Evolutionary conservation across 2,888 invertebrate species (phyloP), one percentile per base, ranked within the genome.

Genomic region (Artemia sinica): DNA sequence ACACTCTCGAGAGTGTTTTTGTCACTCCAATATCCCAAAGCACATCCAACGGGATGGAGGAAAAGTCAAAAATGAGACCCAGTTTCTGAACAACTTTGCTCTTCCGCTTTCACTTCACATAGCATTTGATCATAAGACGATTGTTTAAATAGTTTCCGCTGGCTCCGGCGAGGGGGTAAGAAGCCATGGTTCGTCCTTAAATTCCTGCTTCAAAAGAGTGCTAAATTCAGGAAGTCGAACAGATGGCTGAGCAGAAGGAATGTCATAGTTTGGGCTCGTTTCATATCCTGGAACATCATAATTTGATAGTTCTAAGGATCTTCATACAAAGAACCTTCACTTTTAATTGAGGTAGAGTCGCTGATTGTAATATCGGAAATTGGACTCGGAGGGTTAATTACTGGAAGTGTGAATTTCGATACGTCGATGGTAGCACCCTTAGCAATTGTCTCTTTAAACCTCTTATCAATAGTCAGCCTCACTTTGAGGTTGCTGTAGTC

Each of bases 381-480:
- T 9, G 63, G 63, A 58, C 63, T 58, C 14, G 63, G 63, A n/a
- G 63, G 63, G 63, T 58, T 58, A 41, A 41, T 41, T n/a, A 58
- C 63, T n/a, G 63, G 63, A 58, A 58, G 28, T 11, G 63, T 58
- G 63, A 58, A 58, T 10, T 58, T 58, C 1, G 63, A 58, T 2
- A 58, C 63, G 63, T 58, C 11, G 28, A 58, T 58, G 9, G 63
- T 58, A 8, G 63, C 63, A 10, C 63, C 63, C 63, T 58, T 58
- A 10, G 63, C 63, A 58, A 58, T 11, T 28, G 63, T 77, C 69
- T 79, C 79, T 73, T 78, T 79, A 72, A 79, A 76, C 73, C 79
- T 79, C 71, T 78, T 80, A 75, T 83, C 83, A 70, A 83, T 79
- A 52, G 82, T 82, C 69, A 84, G 77, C 71, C 82, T 80, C 69